A percentile compares a stretch with the other conserved stretches of the same genome.
Conservation (phyloP, 2,888 invertebrate species). For the Agonopterix arenella region DNA sequence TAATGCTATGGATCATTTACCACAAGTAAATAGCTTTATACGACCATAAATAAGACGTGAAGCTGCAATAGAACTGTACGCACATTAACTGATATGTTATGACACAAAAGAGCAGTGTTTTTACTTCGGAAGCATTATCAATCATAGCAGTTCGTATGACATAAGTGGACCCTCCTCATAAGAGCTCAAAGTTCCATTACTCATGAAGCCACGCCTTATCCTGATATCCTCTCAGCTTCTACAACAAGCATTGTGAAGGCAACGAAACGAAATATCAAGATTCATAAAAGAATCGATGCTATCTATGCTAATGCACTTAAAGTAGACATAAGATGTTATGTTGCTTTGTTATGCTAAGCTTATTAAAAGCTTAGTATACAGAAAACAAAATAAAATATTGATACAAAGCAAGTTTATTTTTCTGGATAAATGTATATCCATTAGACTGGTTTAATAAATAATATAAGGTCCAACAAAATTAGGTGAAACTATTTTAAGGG, state of each 20-base stretch:
- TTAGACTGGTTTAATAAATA: too few species aligned
- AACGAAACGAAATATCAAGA: background rate
- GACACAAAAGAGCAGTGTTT: conserved; percentile 52
- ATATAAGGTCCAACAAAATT: too few species aligned
- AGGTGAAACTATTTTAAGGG: too few species aligned
- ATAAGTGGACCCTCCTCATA: conserved; percentile 74
- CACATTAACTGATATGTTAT: conserved; percentile 10
- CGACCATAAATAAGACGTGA: background rate
- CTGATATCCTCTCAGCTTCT: conserved; percentile 57
- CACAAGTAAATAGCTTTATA: background rate
- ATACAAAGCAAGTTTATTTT: too few species aligned
- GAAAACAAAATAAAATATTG: too few species aligned
- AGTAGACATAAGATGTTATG: too few species aligned
- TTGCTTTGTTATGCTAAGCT: too few species aligned
- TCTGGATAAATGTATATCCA: too few species aligned
- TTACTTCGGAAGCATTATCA: conserved; percentile 65
- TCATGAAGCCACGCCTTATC: conserved; percentile 63
- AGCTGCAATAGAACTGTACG: background rate
- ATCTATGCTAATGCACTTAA: conserved; percentile 8
- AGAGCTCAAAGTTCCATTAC: conserved; percentile 71
- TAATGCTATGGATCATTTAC: background rate
- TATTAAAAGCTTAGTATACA: too few species aligned
- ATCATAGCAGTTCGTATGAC: conserved; percentile 69
- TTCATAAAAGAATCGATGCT: conserved; percentile 3
- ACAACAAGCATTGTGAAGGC: conserved; percentile 27